Evolutionary conservation across 2,888 invertebrate genomes (phyloP), one percentile per base, ranked within the genome.

Genomic region (Andricus curvator): DNA sequence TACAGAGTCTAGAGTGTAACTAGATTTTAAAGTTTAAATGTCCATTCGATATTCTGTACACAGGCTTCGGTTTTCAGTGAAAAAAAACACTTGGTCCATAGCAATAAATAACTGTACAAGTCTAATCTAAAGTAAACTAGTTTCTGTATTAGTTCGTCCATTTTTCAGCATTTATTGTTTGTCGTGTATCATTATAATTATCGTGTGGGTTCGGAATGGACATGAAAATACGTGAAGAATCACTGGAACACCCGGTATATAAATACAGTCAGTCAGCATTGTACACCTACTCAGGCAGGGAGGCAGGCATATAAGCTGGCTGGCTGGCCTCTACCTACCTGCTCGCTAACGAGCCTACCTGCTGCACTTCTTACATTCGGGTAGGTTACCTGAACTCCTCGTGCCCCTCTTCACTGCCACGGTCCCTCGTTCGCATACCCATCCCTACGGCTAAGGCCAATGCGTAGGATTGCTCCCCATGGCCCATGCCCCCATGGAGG

Each of bases 301-400:
- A 88, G 89, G 90, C 91, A 91, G 92, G 91, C 91, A 91, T 90
- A 89, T 86, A 88, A 89, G 87, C 85, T 88, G 87, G 79, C n/a
- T 62, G 77, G 66, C 77, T 56, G 78, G 81, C 78, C 86, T 86
- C 88, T 88, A 87, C 89, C 91, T 91, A 91, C 91, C 91, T 91
- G 91, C 88, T 89, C 88, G 90, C 90, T 91, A 91, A 92, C 91
- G 90, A 92, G 91, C 91, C 91, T 92, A 91, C 92, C 90, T 91
- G 91, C 91, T 90, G 91, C 89, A 91, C 90, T 91, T 91, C 91
- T 91, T 91, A 87, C 88, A 89, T 90, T 89, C 88, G 88, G 87
- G 88, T 87, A 89, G 89, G 87, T 87, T 88, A 87, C 86, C 85
- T 84, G 81, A 85, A 86, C 81, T 77, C 70, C 77, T 22, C 81